Evolutionary conservation across 1,140 invertebrate genomes (phyloP).

Genomic region (Drosophila triauraria): DNA sequence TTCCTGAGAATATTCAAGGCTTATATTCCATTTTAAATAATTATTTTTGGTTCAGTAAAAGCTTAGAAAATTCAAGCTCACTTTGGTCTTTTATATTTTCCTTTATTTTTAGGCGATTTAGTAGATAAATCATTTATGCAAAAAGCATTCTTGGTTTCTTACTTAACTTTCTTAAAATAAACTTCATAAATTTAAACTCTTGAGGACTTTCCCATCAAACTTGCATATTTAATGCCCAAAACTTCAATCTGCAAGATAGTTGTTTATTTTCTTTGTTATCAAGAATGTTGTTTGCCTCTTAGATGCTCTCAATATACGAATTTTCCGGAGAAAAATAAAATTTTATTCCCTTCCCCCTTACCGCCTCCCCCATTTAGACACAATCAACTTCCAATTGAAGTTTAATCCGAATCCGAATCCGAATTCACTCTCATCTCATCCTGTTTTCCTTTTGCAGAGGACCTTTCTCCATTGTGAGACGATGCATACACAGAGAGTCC

Average conservation of each 20-base stretch:
- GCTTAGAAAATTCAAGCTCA: not conserved
- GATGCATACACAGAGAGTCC: constrained; percentile 98
- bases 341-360: constrained; percentile 25
- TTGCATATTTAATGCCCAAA: not conserved
- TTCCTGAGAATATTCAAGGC: not conserved
- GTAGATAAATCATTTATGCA: not conserved
- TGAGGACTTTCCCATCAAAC: not conserved
- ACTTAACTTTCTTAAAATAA: not conserved
- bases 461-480: constrained; percentile 97
- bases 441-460: constrained; percentile 91
- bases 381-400: constrained; percentile 49
- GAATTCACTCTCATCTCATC: constrained; percentile 3
- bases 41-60: not conserved
- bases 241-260: constrained; percentile 5
- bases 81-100: not conserved
- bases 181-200: not conserved
- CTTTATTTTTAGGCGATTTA: too few relatives aligned
- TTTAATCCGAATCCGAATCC: constrained; percentile 31
- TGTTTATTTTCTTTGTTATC: constrained; percentile 1
- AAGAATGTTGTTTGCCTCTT: not conserved
- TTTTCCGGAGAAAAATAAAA: constrained; percentile 20
- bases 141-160: not conserved
- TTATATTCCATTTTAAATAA: not conserved
- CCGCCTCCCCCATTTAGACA: constrained; percentile 19
- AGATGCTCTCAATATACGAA: not conserved